Base-by-base conservation (phyloP, 92 coral and sea anemone genomes). In the Anthopleura xanthogrammica region DNA sequence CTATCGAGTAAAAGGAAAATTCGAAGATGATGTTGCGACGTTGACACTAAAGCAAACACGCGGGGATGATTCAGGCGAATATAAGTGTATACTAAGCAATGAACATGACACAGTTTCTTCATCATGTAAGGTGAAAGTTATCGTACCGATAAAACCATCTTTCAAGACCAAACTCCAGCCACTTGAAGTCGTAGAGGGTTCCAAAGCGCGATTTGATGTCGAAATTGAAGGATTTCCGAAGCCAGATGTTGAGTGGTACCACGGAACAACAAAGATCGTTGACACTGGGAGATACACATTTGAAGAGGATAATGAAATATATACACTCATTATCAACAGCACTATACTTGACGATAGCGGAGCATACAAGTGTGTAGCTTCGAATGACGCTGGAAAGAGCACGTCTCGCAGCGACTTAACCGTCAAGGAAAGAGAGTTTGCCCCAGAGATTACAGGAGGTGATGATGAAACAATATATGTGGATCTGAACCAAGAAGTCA, bases 311-410 rank as follows among this genome's bases (percentile, higher is more conserved):
- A 89, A 80, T 55, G 86, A 72, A 22, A 41, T 40, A 29, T 91
- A 80, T 62, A 87, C 92, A 66, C 88, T 97, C 43, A 82, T 91
- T 64, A 91, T 97, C 57, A 92, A 85, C 56, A 89, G 87, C 86
- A 85, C 89, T 52, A 79, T 79, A 29, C 78, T 87, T 52, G 97
- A 89, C n/a, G 98, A 97, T 56, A 80, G 83, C 39, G 99, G 98
- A 52, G 92, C 89, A 68, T 97, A 94, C 85, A 93, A 93, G 85
- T 97, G 99, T 60, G 95, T 94, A 72, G 95, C 98, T 41, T 87
- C 92, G 29, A 97, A 92, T 86, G 92, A 89, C 52, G 98, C 91
- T 42, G 99, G 99, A 70, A 90, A 92, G 79, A 88, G 94, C 55
- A 91, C 98, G 16, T 85, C 95, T 86, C 92, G 95, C 50, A 91